Evolutionary conservation across 2,113 vertebrate genomes (phyloP).

Genomic region (Cyprichromis sp.): DNA sequence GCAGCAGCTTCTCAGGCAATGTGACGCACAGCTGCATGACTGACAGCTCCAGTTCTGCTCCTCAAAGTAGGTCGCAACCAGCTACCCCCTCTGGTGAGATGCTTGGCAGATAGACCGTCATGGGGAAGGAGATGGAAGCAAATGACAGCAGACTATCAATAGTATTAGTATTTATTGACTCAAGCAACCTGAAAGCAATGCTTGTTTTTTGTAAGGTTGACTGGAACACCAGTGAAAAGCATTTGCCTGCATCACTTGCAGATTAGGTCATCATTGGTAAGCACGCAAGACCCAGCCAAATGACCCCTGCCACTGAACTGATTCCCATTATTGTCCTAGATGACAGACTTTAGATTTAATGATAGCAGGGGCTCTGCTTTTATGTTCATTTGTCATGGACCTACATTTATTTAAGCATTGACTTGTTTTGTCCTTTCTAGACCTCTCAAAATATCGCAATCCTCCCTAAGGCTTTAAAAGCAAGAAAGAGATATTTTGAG

Average conservation of each 20-base stretch:
- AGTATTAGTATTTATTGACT: not conserved
- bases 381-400: not conserved
- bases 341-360: not conserved
- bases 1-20: not conserved
- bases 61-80: conserved; percentile 57
- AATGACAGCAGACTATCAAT: not conserved
- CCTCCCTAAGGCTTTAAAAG: not conserved
- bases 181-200: not conserved
- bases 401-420: not conserved
- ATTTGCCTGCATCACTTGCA: not conserved
- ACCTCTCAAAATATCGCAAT: not conserved
- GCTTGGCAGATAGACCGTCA: conserved; percentile 10
- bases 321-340: not conserved
- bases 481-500: not conserved
- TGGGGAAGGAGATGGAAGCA: not conserved
- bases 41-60: conserved; percentile 47
- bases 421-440: not conserved
- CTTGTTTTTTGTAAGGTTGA: not conserved
- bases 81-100: conserved; percentile 28
- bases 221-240: not conserved
- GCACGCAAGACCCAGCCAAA: not conserved
- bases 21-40: conserved; percentile 49
- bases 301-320: not conserved
- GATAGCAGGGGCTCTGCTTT: not conserved
- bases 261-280: not conserved